phyloP scores from a whole-genome alignment of 1,140 invertebrate species.

The Sogatella furcifera region DNA sequence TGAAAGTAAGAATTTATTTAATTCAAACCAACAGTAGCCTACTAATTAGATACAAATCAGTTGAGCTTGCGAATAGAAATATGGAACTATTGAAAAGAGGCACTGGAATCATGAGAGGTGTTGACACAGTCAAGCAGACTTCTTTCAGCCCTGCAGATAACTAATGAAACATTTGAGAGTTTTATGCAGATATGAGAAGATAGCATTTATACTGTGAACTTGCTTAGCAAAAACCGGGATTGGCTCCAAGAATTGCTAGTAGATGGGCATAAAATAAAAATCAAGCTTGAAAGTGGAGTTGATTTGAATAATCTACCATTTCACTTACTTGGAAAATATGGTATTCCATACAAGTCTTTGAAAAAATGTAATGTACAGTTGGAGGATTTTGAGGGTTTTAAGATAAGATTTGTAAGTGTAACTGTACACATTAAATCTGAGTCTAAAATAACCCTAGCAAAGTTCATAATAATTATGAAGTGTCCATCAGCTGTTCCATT shows the following conservation, averaged over 20 bases:
- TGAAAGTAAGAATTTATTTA: no score
- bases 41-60: no score
- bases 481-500: background rate
- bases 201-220: constrained; percentile 7
- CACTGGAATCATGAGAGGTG: no score
- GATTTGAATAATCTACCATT: constrained; percentile 28
- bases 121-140: no score
- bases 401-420: background rate
- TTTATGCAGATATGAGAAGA: background rate
- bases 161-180: no score
- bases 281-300: constrained; percentile 17
- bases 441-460: background rate
- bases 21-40: no score
- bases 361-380: background rate
- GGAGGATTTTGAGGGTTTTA: background rate
- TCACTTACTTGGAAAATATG: constrained; percentile 29
- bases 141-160: no score
- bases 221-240: constrained; percentile 1
- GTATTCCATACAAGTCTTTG: constrained; percentile 3
- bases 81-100: no score
- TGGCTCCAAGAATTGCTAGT: constrained; percentile 7
- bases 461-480: background rate
- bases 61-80: no score
- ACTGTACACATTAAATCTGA: background rate
- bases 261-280: constrained; percentile 1